Conservation (phyloP, 1,140 invertebrate species). For the Oedothorax gibbosus region DNA sequence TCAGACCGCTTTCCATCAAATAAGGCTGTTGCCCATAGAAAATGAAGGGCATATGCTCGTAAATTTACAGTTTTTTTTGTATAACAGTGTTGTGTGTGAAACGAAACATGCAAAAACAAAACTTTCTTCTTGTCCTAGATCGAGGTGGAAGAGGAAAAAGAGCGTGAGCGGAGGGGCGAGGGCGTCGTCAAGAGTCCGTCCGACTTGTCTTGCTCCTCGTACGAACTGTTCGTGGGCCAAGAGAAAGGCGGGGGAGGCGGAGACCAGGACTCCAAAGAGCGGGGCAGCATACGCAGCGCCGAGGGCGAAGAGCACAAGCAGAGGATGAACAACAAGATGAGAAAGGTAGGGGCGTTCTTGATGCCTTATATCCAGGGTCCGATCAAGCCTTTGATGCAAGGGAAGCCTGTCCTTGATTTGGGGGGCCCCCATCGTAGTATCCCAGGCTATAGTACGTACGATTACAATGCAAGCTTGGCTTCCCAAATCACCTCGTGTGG, state of each 20-base stretch:
- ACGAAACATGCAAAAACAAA: too few species aligned
- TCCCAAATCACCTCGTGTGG: too few species aligned
- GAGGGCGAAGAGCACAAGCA: conserved; percentile 74
- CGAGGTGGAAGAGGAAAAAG: conserved; percentile 66
- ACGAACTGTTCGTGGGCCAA: conserved; percentile 88
- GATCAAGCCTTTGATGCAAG: too few species aligned
- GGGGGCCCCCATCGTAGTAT: too few species aligned
- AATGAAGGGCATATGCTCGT: too few species aligned
- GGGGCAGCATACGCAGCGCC: conserved; percentile 89
- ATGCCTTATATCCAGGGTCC: background rate
- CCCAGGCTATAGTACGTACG: too few species aligned
- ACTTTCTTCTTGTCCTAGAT: conserved; percentile 2
- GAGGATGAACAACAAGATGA: conserved; percentile 72
- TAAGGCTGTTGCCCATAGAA: too few species aligned
- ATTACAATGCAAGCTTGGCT: too few species aligned
- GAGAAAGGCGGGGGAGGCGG: conserved; percentile 82
- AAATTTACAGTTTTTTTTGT: too few species aligned
- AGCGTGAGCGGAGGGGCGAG: conserved; percentile 65
- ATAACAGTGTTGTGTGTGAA: too few species aligned
- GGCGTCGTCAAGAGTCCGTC: conserved; percentile 84
- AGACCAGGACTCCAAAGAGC: conserved; percentile 88
- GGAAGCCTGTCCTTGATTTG: too few species aligned
- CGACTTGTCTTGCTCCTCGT: conserved; percentile 88
- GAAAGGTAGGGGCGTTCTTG: conserved; percentile 81
- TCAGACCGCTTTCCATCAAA: too few species aligned